Conservation (phyloP, 1,140 invertebrate species). For the Sycophila sp. region DNA sequence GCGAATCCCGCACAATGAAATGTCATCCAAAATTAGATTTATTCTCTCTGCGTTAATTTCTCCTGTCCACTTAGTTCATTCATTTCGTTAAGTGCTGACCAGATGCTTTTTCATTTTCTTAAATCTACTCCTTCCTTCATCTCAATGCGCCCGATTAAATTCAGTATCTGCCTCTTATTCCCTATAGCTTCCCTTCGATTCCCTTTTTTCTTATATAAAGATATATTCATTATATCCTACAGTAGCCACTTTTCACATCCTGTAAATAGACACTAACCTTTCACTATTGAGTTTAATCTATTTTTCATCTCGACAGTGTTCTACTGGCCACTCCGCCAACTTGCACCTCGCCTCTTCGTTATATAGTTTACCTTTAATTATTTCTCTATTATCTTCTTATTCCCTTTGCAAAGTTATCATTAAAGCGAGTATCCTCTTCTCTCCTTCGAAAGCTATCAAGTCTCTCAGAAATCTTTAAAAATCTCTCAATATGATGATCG, state of each 20-base stretch:
- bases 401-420: no score
- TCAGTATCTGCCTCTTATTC: not conserved
- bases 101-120: not conserved
- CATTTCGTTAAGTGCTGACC: not conserved
- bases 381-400: no score
- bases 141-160: not conserved
- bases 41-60: constrained; percentile 35
- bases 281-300: constrained; percentile 20
- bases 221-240: constrained; percentile 16
- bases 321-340: constrained; percentile 6
- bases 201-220: constrained; percentile 28
- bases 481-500: no score
- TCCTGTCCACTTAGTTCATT: constrained; percentile 19
- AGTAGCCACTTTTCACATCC: constrained; percentile 2
- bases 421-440: no score
- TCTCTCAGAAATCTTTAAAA: no score
- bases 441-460: no score
- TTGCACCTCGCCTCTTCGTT: no score
- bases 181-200: constrained; percentile 5
- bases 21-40: constrained; percentile 47
- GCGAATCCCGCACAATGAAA: constrained; percentile 39
- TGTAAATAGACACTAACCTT: constrained; percentile 32
- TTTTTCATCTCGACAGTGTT: not conserved
- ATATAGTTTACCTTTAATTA: not conserved
- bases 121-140: not conserved